Percentiles rank a stretch among this genome's conserved stretches.
Conservation (phyloP, 2,113 vertebrate species). For the Rhizomys pruinosus region DNA sequence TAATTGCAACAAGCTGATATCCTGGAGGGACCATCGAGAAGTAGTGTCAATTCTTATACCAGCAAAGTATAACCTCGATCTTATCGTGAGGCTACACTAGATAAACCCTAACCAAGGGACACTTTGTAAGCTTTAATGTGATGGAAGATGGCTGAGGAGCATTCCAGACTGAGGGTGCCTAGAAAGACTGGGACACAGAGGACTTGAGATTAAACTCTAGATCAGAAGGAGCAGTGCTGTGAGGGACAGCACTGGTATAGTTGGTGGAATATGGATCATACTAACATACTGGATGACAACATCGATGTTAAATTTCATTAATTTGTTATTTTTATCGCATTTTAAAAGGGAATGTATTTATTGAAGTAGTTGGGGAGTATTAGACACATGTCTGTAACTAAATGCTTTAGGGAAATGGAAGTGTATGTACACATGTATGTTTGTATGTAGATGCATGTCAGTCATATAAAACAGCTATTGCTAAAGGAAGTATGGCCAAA, state of each 20-base stretch:
- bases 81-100: background rate
- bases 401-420: background rate
- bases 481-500: background rate
- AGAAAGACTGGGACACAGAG: background rate
- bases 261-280: background rate
- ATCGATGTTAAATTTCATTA: background rate
- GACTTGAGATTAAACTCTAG: background rate
- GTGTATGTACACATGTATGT: background rate
- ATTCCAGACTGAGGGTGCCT: background rate
- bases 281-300: background rate
- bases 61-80: background rate
- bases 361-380: background rate
- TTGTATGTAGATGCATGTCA: background rate
- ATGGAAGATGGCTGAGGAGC: background rate
- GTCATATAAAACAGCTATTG: background rate
- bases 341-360: slow-evolving; percentile 8
- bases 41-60: background rate
- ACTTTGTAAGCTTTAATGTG: background rate
- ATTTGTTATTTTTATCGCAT: slow-evolving; percentile 43
- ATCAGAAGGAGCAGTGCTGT: background rate
- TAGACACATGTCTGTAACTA: background rate
- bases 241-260: background rate
- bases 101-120: background rate
- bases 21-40: background rate
- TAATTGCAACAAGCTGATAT: background rate